Conservation (phyloP, 2,113 vertebrate genomes). For the Equus quagga region DNA sequence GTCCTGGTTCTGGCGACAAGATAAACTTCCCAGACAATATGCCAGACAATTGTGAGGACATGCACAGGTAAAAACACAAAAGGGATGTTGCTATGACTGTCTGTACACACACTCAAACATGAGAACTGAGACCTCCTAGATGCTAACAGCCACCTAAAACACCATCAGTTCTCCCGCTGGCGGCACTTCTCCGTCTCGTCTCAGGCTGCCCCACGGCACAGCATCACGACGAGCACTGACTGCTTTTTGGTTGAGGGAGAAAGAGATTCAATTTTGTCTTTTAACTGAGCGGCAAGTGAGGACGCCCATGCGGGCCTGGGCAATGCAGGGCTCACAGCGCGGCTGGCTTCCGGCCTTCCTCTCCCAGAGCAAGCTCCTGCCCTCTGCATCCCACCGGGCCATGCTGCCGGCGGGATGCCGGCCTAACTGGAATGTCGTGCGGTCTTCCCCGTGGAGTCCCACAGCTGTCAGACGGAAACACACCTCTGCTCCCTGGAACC, state of each 20-base stretch:
- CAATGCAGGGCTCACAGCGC: background rate
- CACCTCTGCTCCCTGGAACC: conserved; percentile 56
- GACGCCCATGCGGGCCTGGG: background rate
- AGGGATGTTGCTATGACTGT: background rate
- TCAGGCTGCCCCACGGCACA: background rate
- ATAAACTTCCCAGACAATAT: conserved; percentile 3
- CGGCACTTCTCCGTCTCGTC: background rate
- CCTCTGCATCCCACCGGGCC: background rate
- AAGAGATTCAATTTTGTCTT: background rate
- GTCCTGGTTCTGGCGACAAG: background rate
- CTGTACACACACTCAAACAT: background rate
- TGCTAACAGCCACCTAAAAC: background rate
- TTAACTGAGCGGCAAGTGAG: background rate
- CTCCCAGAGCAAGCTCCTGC: background rate
- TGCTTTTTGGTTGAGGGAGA: background rate
- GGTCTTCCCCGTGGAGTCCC: background rate
- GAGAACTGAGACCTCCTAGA: background rate
- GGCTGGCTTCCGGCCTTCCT: background rate
- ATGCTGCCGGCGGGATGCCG: background rate
- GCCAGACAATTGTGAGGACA: background rate
- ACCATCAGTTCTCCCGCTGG: background rate
- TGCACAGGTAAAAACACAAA: background rate
- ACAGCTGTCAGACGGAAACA: background rate
- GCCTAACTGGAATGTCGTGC: background rate
- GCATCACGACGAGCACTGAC: background rate